Percentiles rank a stretch among this genome's conserved stretches.
Evolutionary conservation across 1,140 invertebrate genomes (phyloP).

Genomic region (Leptinotarsa lineolata): DNA sequence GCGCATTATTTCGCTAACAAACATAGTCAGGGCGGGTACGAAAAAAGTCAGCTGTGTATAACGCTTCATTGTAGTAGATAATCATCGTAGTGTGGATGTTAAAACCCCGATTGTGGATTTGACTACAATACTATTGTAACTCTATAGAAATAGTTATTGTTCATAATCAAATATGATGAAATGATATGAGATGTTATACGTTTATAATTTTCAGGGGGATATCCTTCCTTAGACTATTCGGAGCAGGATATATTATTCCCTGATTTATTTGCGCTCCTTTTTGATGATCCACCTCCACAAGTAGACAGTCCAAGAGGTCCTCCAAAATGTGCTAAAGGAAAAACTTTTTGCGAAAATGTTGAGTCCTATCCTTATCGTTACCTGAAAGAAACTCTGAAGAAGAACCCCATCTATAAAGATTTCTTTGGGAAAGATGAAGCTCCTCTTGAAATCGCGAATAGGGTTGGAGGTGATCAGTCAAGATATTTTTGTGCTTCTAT

Average conservation of each 20-base stretch:
- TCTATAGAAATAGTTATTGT: too few species aligned
- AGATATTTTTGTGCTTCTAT: constrained; percentile 10
- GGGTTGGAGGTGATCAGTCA: constrained; percentile 34
- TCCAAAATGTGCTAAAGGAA: constrained; percentile 40
- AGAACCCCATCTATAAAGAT: constrained; percentile 24
- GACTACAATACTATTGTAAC: too few species aligned
- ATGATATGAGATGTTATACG: too few species aligned
- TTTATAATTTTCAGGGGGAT: constrained; percentile 5
- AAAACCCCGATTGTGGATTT: too few species aligned
- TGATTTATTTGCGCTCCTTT: constrained; percentile 24
- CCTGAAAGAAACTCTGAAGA: constrained; percentile 34
- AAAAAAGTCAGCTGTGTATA: too few species aligned
- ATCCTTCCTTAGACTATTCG: not conserved
- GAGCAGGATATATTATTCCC: constrained; percentile 34
- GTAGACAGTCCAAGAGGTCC: constrained; percentile 18
- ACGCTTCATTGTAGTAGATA: too few species aligned
- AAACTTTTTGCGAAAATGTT: constrained; percentile 46
- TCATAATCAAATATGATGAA: too few species aligned
- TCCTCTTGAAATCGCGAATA: constrained; percentile 36
- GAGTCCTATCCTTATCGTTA: constrained; percentile 42
- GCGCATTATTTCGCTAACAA: too few species aligned
- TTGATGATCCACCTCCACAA: constrained; percentile 26
- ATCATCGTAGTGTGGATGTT: too few species aligned
- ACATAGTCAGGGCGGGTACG: too few species aligned
- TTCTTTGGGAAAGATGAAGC: constrained; percentile 44